Percentiles rank a stretch among this genome's conserved stretches.
These are phyloP conservation scores for Limonius californicus DNA, from an alignment of 1,140 invertebrate species.

Conservation along the genomic window DNA sequence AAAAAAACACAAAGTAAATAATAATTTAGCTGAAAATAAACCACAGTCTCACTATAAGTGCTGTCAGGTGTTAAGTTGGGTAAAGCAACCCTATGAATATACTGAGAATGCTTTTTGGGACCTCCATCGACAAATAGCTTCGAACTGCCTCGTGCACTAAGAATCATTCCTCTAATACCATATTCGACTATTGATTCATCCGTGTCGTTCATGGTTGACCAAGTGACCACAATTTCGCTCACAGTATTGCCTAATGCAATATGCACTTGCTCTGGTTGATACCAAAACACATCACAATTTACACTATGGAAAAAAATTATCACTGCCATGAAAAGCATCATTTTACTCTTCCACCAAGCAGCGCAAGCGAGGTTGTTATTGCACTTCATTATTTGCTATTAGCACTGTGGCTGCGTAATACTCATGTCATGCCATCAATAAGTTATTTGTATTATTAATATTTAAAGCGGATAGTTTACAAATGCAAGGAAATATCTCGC, in stretches of 20 bases:
- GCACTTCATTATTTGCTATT: too few species aligned
- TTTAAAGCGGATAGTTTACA: background rate
- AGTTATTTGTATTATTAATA: too few species aligned
- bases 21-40: too few species aligned
- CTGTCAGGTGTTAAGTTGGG: conserved; percentile 49
- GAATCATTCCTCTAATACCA: conserved; percentile 58
- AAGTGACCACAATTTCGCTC: conserved; percentile 81
- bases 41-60: conserved; percentile 53
- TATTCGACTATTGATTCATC: conserved; percentile 71
- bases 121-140: conserved; percentile 79
- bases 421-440: too few species aligned
- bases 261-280: conserved; percentile 72
- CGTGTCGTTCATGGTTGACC: conserved; percentile 77
- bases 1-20: background rate
- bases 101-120: conserved; percentile 61
- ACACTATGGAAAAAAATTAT: background rate
- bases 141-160: conserved; percentile 56
- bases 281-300: background rate
- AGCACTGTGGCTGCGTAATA: too few species aligned
- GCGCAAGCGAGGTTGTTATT: too few species aligned
- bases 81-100: conserved; percentile 71
- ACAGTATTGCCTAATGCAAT: conserved; percentile 66
- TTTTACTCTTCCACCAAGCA: too few species aligned
- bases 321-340: too few species aligned
- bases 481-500: background rate